phyloP scores from a whole-genome alignment of 2,888 invertebrate genomes.

The Scaptomyza tumidula region DNA sequence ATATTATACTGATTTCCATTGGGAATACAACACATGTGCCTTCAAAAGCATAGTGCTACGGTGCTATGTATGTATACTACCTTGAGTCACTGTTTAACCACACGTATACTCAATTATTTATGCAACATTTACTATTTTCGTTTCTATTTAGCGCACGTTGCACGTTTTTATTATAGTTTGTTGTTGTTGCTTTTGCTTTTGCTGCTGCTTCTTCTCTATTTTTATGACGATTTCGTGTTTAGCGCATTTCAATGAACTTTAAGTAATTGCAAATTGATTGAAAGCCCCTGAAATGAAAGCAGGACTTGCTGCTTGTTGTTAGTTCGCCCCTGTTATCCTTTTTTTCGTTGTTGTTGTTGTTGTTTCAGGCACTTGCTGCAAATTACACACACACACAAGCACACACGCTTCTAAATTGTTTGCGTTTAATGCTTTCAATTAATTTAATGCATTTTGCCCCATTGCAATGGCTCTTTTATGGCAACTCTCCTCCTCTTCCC shows the following conservation, averaged over 20 bases:
- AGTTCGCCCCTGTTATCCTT: slow-evolving; percentile 4
- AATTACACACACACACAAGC: slow-evolving; percentile 36
- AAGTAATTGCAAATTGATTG: slow-evolving; percentile 82
- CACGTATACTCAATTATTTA: slow-evolving; percentile 71
- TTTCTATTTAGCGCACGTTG: slow-evolving; percentile 43
- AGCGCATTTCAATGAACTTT: slow-evolving; percentile 69
- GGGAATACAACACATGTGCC: slow-evolving; percentile 75
- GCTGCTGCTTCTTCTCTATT: slow-evolving; percentile 41
- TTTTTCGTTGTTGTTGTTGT: slow-evolving; percentile 1
- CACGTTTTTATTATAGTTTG: slow-evolving; percentile 62
- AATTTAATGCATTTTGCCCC: slow-evolving; percentile 70
- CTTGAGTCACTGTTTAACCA: slow-evolving; percentile 14
- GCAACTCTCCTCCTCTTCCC: background rate
- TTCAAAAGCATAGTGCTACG: no score
- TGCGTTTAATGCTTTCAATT: slow-evolving; percentile 74
- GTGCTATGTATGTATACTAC: background rate
- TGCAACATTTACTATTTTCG: slow-evolving; percentile 71
- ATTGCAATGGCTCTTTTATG: slow-evolving; percentile 33
- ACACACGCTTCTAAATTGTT: slow-evolving; percentile 62
- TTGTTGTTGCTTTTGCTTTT: slow-evolving; percentile 31
- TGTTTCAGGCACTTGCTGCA: slow-evolving; percentile 35
- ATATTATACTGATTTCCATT: slow-evolving; percentile 81
- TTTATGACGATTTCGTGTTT: slow-evolving; percentile 79
- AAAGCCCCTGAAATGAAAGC: slow-evolving; percentile 42
- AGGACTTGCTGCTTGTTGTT: background rate